Evolutionary conservation across 2,888 invertebrate genomes (phyloP).

Genomic region (Drosophila prostipennis): DNA sequence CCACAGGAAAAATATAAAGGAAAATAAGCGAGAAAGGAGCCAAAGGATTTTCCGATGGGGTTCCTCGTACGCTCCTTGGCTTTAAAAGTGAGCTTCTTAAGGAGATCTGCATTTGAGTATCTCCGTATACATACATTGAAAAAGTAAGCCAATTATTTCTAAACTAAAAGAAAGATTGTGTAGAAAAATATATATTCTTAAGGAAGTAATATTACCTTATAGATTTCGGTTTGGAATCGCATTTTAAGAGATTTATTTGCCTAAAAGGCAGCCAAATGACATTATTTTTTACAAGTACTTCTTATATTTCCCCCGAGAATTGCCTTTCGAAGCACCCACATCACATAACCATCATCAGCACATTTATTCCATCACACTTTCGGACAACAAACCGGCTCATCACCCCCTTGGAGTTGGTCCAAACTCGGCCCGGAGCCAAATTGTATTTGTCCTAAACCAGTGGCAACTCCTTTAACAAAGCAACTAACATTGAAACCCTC

Average conservation of each 20-base stretch:
- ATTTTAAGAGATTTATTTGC: background rate
- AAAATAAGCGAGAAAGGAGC: conserved; percentile 19
- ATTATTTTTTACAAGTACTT: background rate
- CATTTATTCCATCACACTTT: conserved; percentile 40
- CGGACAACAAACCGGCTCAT: conserved; percentile 22
- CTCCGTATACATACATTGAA: background rate
- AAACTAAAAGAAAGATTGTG: too few species aligned
- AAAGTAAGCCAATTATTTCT: conserved; percentile 2
- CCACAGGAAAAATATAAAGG: conserved; percentile 15
- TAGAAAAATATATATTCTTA: too few species aligned
- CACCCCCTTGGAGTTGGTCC: conserved; percentile 29
- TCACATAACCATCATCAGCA: conserved; percentile 36
- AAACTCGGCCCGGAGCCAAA: conserved; percentile 13
- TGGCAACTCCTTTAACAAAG: conserved; percentile 33
- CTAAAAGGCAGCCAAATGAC: background rate
- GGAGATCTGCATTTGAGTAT: conserved; percentile 8
- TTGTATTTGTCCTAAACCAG: conserved; percentile 37
- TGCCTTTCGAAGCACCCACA: conserved; percentile 1
- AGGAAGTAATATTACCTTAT: too few species aligned
- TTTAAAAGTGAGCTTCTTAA: background rate
- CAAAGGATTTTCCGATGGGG: conserved; percentile 10
- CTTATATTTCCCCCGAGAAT: conserved; percentile 3
- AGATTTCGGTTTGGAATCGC: too few species aligned
- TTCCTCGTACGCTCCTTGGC: conserved; percentile 13
- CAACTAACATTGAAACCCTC: conserved; percentile 37